Percentiles rank a stretch among this genome's conserved stretches.
Evolutionary conservation across 2,113 vertebrate species (phyloP).

Genomic region (Pomatostomus ruficeps): DNA sequence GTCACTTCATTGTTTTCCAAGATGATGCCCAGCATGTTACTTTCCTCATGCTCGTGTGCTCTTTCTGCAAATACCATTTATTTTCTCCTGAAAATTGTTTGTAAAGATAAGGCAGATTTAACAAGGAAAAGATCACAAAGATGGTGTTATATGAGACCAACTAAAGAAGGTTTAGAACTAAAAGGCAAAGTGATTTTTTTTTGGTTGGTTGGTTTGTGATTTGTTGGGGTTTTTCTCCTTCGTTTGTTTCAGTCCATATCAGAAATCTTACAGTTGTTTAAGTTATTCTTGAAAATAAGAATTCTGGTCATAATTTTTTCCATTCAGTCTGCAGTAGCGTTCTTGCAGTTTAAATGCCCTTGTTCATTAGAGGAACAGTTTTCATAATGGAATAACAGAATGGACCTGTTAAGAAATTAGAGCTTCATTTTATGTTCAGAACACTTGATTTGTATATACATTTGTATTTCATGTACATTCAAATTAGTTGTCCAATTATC

Average conservation of each 20-base stretch:
- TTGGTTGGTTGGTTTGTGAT: not conserved
- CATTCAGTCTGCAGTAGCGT: not conserved
- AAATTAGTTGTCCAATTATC: not conserved
- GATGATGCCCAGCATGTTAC: not conserved
- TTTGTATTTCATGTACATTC: not conserved
- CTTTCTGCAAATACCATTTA: not conserved
- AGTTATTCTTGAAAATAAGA: not conserved
- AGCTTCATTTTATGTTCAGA: not conserved
- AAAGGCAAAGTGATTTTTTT: not conserved
- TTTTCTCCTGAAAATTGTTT: not conserved
- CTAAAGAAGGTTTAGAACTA: not conserved
- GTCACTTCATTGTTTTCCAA: not conserved
- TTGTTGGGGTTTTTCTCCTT: not conserved
- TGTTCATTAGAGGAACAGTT: not conserved
- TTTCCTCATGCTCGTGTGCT: not conserved
- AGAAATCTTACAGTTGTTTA: not conserved
- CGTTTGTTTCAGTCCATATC: not conserved
- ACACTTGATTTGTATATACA: not conserved
- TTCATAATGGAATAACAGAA: not conserved
- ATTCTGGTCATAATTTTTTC: not conserved
- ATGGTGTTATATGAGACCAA: not conserved
- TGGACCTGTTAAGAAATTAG: not conserved
- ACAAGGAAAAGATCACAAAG: not conserved
- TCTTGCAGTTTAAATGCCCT: not conserved
- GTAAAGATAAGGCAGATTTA: not conserved